phyloP scores from a whole-genome alignment of 2,113 vertebrate genomes.

The Sorex araneus region DNA sequence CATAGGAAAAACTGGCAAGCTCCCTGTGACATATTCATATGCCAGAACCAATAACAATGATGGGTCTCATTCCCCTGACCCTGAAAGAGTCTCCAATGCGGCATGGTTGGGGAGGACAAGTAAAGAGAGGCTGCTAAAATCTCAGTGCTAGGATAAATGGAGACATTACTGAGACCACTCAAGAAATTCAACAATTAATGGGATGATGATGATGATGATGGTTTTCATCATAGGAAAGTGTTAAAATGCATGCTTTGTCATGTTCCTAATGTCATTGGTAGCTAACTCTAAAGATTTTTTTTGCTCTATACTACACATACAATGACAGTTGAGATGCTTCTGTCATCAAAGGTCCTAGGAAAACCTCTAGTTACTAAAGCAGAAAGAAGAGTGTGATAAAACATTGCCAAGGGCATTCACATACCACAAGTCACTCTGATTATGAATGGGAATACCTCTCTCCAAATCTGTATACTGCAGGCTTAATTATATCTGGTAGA shows the following conservation, averaged over 20 bases:
- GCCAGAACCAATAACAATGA: too few species aligned
- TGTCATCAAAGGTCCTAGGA: neutral
- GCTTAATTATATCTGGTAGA: constrained; percentile 76
- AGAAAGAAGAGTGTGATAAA: constrained; percentile 10
- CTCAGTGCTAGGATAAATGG: too few species aligned
- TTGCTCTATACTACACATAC: neutral
- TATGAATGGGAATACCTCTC: constrained; percentile 58
- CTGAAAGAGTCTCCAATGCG: too few species aligned
- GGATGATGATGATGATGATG: too few species aligned
- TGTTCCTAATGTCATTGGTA: neutral
- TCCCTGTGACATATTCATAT: too few species aligned
- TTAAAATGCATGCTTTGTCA: constrained; percentile 24
- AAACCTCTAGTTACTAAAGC: constrained; percentile 11
- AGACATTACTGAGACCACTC: too few species aligned
- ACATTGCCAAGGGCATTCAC: constrained; percentile 59
- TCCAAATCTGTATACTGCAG: constrained; percentile 36
- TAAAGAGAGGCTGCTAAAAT: too few species aligned
- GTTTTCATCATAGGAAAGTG: constrained; percentile 8
- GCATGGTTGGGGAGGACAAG: too few species aligned
- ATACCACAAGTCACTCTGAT: constrained; percentile 50
- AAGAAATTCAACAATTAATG: too few species aligned
- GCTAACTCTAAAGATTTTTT: constrained; percentile 46
- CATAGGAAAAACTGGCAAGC: too few species aligned
- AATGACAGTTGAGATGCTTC: neutral
- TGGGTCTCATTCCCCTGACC: too few species aligned